A percentile compares a stretch with the other conserved stretches of the same genome.
Conservation (phyloP, 2,797 vertebrate species). For the Melanotaenia nigrans region DNA sequence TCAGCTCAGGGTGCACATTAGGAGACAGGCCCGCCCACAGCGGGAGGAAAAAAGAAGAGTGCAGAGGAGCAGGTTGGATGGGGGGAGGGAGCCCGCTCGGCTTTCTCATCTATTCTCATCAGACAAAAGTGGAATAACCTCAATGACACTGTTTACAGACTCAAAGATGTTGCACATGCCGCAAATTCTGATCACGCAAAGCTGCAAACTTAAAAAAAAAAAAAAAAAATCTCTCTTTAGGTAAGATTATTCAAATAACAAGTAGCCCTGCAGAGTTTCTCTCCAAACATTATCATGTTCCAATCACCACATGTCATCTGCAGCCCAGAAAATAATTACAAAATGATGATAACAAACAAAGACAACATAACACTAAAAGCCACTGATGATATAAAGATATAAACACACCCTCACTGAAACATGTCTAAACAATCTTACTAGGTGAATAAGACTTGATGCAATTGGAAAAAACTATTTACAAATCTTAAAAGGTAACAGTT, state of each 20-base stretch:
- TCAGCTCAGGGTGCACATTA: constrained; percentile 56
- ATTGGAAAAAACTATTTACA: too few relatives aligned
- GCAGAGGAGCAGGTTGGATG: constrained; percentile 57
- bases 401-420: background rate
- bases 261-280: background rate
- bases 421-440: background rate
- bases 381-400: background rate
- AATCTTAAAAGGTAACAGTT: background rate
- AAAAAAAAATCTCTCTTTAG: background rate
- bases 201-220: background rate
- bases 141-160: constrained; percentile 6
- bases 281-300: background rate
- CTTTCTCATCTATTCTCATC: constrained; percentile 47
- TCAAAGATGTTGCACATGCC: constrained; percentile 8
- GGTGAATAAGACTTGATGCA: background rate
- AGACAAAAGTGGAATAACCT: constrained; percentile 63
- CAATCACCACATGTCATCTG: background rate
- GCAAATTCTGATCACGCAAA: background rate
- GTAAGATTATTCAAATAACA: background rate
- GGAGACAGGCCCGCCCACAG: constrained; percentile 72
- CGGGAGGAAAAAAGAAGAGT: constrained; percentile 46
- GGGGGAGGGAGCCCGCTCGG: constrained; percentile 56
- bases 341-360: background rate
- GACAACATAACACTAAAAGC: background rate
- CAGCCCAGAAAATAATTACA: background rate